phyloP scores from a whole-genome alignment of 2,113 vertebrate genomes.

The Aleadryas rufinucha region DNA sequence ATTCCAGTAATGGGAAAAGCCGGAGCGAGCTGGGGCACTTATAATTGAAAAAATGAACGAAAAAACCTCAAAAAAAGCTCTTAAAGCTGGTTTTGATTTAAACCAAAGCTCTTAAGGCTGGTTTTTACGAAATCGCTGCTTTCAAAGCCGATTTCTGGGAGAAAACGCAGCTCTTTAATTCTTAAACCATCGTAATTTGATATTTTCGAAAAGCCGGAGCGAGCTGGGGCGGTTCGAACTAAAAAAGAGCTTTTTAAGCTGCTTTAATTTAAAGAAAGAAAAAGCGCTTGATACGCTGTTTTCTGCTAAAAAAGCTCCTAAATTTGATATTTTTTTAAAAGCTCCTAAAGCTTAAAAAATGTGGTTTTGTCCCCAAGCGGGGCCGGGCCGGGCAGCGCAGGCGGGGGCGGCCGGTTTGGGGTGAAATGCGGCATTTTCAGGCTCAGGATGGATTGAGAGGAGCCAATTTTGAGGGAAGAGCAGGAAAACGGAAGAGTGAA shows the following conservation, averaged over 20 bases:
- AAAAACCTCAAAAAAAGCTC: background rate
- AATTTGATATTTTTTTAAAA: background rate
- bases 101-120: background rate
- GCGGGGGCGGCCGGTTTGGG: background rate
- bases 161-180: background rate
- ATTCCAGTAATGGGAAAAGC: background rate
- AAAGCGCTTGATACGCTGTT: background rate
- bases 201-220: background rate
- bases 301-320: background rate
- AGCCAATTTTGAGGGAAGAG: background rate
- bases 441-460: background rate
- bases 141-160: background rate
- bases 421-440: background rate
- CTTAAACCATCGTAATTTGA: rapidly evolving
- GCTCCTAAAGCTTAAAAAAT: background rate
- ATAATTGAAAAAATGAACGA: background rate
- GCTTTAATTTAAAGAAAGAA: background rate
- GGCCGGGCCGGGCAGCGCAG: background rate
- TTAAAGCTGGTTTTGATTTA: background rate
- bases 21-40: background rate
- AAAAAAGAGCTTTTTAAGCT: background rate
- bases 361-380: background rate
- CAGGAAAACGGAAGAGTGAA: background rate
- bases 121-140: background rate
- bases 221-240: background rate